A percentile compares a stretch with the other conserved stretches of the same genome.
phyloP scores from a whole-genome alignment of 2,797 vertebrate genomes.

The Argyrosomus regius region DNA sequence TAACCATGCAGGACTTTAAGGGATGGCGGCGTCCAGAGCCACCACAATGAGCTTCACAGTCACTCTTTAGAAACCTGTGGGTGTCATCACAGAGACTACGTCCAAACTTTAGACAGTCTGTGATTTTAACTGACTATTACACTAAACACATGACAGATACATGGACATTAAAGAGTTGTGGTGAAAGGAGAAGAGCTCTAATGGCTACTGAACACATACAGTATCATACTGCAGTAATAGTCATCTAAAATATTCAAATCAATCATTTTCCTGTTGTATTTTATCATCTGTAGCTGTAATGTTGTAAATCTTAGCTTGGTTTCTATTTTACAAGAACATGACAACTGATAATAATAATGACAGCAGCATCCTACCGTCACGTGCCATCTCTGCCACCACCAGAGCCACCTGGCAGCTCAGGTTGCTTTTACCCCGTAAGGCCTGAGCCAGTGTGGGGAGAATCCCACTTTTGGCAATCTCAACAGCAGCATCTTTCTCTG shows the following conservation, averaged over 20 bases:
- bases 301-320: neutral
- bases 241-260: neutral
- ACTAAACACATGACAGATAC: too few species aligned
- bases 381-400: constrained; percentile 89
- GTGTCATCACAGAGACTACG: too few species aligned
- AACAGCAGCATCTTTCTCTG: constrained; percentile 86
- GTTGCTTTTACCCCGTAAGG: constrained; percentile 79
- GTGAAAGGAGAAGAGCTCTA: neutral
- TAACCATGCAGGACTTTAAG: too few species aligned
- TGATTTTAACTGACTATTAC: too few species aligned
- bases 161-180: neutral
- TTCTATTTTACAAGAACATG: neutral
- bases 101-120: too few species aligned
- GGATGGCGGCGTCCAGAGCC: too few species aligned
- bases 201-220: neutral
- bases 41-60: too few species aligned
- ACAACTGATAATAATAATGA: too few species aligned
- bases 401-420: constrained; percentile 87
- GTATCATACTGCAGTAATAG: neutral
- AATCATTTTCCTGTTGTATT: neutral
- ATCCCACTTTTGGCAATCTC: constrained; percentile 85
- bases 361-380: constrained; percentile 83
- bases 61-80: too few species aligned
- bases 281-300: neutral
- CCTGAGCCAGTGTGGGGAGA: constrained; percentile 83